phyloP scores from a whole-genome alignment of 2,797 vertebrate species.

The Eospalax fontanierii region DNA sequence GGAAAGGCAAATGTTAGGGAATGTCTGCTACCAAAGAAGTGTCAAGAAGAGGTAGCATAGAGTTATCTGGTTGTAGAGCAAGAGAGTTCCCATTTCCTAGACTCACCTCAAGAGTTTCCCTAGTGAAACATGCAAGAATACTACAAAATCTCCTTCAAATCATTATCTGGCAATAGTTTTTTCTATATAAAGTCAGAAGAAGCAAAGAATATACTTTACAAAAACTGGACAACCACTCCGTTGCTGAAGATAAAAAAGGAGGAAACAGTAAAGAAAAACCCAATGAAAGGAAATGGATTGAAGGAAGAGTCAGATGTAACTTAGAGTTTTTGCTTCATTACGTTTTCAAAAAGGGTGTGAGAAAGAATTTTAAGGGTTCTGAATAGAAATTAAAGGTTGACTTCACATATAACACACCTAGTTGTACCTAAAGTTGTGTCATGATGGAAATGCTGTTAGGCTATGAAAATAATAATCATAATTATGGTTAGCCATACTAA shows the following conservation, averaged over 20 bases:
- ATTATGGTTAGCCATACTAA: constrained; percentile 17
- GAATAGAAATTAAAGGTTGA: constrained; percentile 40
- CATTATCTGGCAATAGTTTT: background rate
- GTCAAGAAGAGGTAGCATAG: background rate
- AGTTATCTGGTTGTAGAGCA: background rate
- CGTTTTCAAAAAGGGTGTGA: background rate
- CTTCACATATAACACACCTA: background rate
- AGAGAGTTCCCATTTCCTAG: background rate
- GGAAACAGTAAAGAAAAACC: background rate
- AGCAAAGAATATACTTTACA: background rate
- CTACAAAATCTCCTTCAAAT: background rate
- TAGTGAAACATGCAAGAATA: background rate
- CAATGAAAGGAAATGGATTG: background rate
- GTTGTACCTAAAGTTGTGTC: background rate
- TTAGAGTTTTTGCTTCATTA: background rate
- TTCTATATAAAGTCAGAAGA: constrained; percentile 28
- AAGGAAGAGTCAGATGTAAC: background rate
- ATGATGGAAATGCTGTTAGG: background rate
- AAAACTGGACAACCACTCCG: constrained; percentile 37
- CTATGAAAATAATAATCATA: constrained; percentile 7
- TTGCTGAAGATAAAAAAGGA: background rate
- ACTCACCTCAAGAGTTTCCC: background rate
- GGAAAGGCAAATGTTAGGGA: background rate
- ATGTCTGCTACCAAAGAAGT: background rate
- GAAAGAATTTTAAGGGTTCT: background rate